Conservation (phyloP, 2,113 vertebrate species). For the Leptobrachium ailaonicum region DNA sequence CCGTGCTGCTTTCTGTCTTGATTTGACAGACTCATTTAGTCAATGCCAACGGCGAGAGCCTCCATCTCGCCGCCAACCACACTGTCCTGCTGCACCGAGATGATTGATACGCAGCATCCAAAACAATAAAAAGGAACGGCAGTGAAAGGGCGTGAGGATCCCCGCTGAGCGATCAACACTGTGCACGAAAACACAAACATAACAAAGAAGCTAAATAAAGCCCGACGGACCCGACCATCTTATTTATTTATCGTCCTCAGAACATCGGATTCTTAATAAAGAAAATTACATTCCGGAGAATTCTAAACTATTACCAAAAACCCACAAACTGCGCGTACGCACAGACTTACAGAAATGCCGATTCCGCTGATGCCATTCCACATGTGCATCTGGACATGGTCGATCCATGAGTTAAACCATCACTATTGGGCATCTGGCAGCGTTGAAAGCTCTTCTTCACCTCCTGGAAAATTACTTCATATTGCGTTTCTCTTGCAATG, state of each 20-base stretch:
- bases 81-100: not conserved
- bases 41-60: slow-evolving; percentile 5
- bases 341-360: too few relatives aligned
- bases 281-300: not conserved
- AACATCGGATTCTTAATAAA: not conserved
- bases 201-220: slow-evolving; percentile 23
- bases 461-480: too few relatives aligned
- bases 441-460: too few relatives aligned
- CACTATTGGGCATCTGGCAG: too few relatives aligned
- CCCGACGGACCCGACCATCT: not conserved
- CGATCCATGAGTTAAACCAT: too few relatives aligned
- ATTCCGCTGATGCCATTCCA: too few relatives aligned
- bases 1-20: not conserved
- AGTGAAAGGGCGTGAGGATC: not conserved
- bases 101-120: slow-evolving; percentile 14
- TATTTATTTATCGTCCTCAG: not conserved
- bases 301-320: too few relatives aligned
- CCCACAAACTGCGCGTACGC: too few relatives aligned
- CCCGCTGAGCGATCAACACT: slow-evolving; percentile 11
- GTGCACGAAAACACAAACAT: slow-evolving; percentile 5
- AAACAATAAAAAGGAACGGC: slow-evolving; percentile 6
- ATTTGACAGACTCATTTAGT: slow-evolving; percentile 19
- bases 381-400: too few relatives aligned
- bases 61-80: not conserved
- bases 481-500: too few relatives aligned